A percentile compares a stretch with the other conserved stretches of the same genome.
These are phyloP conservation scores for Timema podura DNA, from an alignment of 2,888 invertebrate species.

Conservation along the genomic window DNA sequence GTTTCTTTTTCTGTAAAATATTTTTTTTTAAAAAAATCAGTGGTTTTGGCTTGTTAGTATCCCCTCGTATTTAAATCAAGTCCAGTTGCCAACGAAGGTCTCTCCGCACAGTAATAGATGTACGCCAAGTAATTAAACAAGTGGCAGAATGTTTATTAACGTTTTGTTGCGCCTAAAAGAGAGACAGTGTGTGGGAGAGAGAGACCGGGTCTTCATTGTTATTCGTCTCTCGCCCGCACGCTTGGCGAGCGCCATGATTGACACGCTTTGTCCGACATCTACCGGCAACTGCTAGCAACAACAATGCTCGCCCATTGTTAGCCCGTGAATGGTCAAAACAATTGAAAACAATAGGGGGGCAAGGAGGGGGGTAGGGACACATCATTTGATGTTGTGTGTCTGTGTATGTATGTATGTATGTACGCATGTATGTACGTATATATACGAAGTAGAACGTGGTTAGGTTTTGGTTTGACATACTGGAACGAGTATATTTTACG, in stretches of 20 bases:
- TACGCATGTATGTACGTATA: not conserved
- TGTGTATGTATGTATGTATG: slow-evolving; percentile 11
- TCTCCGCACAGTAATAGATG: not conserved
- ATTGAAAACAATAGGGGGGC: slow-evolving; percentile 13
- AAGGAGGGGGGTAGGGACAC: not conserved
- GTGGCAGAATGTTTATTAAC: slow-evolving; percentile 15
- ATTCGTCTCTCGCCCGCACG: slow-evolving; percentile 5
- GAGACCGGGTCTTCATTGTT: slow-evolving; percentile 4
- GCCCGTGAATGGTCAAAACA: slow-evolving; percentile 14
- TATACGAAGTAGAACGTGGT: slow-evolving; percentile 6
- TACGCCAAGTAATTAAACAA: slow-evolving; percentile 15
- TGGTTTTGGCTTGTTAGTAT: too few species aligned
- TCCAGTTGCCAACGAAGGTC: too few species aligned
- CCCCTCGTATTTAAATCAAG: too few species aligned
- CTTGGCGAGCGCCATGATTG: slow-evolving; percentile 1
- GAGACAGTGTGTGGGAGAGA: not conserved
- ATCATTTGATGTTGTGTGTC: slow-evolving; percentile 16
- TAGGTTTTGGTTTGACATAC: not conserved
- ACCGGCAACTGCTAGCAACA: not conserved
- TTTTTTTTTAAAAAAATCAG: too few species aligned
- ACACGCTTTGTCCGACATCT: slow-evolving; percentile 17
- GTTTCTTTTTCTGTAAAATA: too few species aligned
- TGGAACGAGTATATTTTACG: slow-evolving; percentile 23
- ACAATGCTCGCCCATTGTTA: slow-evolving; percentile 13
- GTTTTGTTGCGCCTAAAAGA: too few species aligned